Conservation (phyloP, 2,797 vertebrate genomes). For the Okamejei kenojei region DNA sequence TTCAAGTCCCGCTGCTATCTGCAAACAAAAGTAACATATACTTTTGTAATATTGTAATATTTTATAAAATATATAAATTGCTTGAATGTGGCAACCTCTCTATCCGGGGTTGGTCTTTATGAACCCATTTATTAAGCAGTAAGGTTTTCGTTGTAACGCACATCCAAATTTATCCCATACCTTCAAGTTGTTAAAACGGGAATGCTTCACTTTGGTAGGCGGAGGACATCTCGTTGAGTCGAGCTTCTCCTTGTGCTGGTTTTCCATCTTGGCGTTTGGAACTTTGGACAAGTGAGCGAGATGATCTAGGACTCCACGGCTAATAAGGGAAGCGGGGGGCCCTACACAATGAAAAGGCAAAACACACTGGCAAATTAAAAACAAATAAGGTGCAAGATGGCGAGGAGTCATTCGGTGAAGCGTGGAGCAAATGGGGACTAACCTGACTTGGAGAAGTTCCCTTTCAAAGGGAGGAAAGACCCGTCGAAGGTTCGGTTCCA, state of each 20-base stretch:
- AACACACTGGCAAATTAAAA: background rate
- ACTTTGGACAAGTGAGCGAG: no score
- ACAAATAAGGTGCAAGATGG: background rate
- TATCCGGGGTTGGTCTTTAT: background rate
- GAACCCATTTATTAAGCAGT: background rate
- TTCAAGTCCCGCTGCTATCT: background rate
- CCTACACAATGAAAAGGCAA: no score
- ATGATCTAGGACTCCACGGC: slow-evolving; percentile 39
- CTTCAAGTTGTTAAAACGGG: slow-evolving; percentile 71
- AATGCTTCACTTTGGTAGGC: slow-evolving; percentile 51
- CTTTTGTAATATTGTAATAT: background rate
- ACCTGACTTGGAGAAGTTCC: background rate
- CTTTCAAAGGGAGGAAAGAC: no score
- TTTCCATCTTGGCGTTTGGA: slow-evolving; percentile 51
- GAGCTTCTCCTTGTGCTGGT: slow-evolving; percentile 54
- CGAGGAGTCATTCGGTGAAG: background rate
- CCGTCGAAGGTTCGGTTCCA: no score
- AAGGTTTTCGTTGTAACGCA: background rate
- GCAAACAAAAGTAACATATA: background rate
- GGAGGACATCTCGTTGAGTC: slow-evolving; percentile 56
- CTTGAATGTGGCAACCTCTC: background rate
- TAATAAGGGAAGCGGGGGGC: no score
- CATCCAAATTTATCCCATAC: slow-evolving; percentile 51
- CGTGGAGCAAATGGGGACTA: no score
- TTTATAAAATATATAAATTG: background rate